These are phyloP conservation scores for Zapornia atra DNA, from an alignment of 2,113 vertebrate species.

Conservation along the genomic window DNA sequence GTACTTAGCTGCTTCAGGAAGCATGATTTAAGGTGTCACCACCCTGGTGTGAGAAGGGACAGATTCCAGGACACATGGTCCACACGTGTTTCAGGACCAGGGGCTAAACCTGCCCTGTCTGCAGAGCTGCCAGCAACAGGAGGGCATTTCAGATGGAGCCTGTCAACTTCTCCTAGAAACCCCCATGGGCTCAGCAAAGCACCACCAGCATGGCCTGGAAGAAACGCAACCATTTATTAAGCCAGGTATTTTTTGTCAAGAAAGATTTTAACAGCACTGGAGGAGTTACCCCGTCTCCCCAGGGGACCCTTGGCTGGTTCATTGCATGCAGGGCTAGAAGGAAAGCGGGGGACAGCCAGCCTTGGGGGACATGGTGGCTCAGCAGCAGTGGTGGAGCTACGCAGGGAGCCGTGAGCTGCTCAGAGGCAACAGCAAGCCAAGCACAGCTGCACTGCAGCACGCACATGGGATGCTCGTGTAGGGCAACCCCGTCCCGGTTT, in stretches of 20 bases:
- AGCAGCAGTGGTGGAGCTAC: background rate
- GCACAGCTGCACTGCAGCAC: background rate
- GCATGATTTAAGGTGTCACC: background rate
- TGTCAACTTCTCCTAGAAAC: background rate
- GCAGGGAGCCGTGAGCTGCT: background rate
- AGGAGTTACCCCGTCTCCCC: background rate
- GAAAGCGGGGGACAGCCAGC: background rate
- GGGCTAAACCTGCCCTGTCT: background rate
- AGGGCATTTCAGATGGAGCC: background rate
- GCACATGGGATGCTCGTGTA: background rate
- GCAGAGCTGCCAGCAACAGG: background rate
- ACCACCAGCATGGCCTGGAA: background rate
- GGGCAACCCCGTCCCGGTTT: background rate
- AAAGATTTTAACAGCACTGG: background rate
- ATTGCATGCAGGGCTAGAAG: conserved; percentile 5
- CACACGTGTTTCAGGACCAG: background rate
- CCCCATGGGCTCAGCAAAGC: background rate
- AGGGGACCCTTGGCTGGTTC: background rate
- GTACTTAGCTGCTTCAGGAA: background rate
- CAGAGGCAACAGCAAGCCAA: background rate
- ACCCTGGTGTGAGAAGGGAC: background rate
- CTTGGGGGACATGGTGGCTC: background rate
- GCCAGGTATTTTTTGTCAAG: background rate
- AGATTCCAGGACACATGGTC: background rate
- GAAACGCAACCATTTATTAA: conserved; percentile 57